Evolutionary conservation across 2,797 vertebrate genomes (phyloP).

Genomic region (Numenius phaeopus): DNA sequence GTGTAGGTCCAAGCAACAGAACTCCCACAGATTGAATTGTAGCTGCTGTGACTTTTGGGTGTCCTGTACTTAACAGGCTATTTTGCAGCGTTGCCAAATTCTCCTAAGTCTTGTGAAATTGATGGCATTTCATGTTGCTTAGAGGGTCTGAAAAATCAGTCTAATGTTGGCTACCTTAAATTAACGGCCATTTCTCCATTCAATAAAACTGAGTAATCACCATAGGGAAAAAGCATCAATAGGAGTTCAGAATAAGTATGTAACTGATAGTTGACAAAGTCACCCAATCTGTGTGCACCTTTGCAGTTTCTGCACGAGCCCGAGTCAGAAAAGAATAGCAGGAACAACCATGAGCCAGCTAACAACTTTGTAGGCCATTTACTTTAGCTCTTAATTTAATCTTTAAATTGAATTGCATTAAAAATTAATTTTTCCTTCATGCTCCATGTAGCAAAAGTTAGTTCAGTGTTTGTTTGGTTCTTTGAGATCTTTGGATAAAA

Average conservation of each 20-base stretch:
- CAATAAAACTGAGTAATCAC: neutral
- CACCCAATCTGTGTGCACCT: neutral
- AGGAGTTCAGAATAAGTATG: neutral
- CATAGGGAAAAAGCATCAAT: neutral
- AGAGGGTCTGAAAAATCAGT: neutral
- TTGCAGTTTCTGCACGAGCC: neutral
- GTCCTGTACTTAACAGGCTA: neutral
- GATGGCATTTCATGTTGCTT: neutral
- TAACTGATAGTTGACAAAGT: neutral
- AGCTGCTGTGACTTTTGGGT: neutral
- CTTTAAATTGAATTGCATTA: conserved; percentile 35
- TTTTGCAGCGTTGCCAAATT: neutral
- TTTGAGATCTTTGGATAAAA: conserved; percentile 1
- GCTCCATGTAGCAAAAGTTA: neutral
- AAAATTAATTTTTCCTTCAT: conserved; percentile 49
- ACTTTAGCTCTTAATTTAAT: conserved; percentile 7
- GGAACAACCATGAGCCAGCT: neutral
- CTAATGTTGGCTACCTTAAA: neutral
- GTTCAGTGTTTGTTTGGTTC: conserved; percentile 35
- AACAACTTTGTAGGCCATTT: neutral
- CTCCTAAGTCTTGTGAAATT: neutral
- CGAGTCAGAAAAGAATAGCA: neutral
- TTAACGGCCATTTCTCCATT: neutral
- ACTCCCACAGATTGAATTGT: neutral
- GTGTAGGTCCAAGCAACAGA: neutral